phyloP scores from a whole-genome alignment of 2,888 invertebrate genomes.

The Anthophora plumipes region DNA sequence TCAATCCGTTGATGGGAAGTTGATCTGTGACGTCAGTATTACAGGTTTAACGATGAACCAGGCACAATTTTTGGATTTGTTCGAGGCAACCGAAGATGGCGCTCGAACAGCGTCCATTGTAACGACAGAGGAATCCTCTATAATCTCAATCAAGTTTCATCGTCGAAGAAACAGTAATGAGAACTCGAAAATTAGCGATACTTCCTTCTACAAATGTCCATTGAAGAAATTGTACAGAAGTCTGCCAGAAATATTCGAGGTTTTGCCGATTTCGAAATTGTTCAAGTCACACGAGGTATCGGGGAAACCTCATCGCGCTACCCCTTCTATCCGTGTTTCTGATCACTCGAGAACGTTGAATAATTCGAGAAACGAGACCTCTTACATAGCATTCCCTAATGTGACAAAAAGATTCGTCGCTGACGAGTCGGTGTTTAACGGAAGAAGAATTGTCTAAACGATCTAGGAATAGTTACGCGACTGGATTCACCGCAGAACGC shows the following conservation, averaged over 20 bases:
- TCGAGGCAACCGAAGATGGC: conserved; percentile 12
- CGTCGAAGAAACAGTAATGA: neutral
- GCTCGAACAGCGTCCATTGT: conserved; percentile 27
- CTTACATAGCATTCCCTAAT: conserved; percentile 2
- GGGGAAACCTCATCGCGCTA: neutral
- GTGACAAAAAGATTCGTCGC: neutral
- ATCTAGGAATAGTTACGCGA: neutral
- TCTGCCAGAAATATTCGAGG: conserved; percentile 19
- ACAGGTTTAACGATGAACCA: conserved; percentile 33
- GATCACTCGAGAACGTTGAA: neutral
- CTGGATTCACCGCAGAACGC: conserved; percentile 12
- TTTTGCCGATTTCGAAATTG: neutral
- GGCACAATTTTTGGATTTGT: conserved; percentile 29
- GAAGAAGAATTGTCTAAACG: neutral
- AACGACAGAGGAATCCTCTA: conserved; percentile 24
- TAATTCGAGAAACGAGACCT: conserved; percentile 16
- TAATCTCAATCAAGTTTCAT: conserved; percentile 47
- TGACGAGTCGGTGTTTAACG: neutral
- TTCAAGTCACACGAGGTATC: neutral
- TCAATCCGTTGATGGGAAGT: conserved; percentile 25
- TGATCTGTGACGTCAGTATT: conserved; percentile 36
- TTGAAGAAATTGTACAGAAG: neutral
- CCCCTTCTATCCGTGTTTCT: neutral
- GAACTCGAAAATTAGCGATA: neutral
- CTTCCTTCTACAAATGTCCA: neutral